A percentile compares a stretch with the other conserved stretches of the same genome.
These are phyloP conservation scores for Halcyon badia DNA, from an alignment of 2,797 vertebrate genomes.

Conservation along the genomic window DNA sequence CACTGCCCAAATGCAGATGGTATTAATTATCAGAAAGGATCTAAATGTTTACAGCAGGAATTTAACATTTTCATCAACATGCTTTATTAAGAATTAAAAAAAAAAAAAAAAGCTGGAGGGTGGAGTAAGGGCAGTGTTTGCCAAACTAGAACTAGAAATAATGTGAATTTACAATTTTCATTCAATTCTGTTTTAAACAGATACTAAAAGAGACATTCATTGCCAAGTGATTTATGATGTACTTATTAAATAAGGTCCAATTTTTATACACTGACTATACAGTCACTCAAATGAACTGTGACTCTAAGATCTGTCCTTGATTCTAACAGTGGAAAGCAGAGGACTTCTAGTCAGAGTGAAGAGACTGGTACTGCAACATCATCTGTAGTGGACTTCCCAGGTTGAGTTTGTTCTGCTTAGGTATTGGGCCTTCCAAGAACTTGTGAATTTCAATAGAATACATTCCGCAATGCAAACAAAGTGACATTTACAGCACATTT, in stretches of 20 bases:
- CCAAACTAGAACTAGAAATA: neutral
- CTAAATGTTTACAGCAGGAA: neutral
- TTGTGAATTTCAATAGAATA: neutral
- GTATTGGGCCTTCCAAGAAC: neutral
- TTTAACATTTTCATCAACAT: neutral
- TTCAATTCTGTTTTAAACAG: neutral
- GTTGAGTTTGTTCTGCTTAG: rapidly evolving
- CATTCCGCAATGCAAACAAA: neutral
- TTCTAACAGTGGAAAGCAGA: neutral
- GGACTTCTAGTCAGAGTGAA: neutral
- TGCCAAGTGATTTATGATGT: neutral
- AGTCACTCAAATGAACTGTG: neutral
- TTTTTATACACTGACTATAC: neutral
- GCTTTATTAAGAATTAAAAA: neutral
- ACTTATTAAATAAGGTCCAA: neutral
- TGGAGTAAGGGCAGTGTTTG: neutral
- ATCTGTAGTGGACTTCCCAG: neutral
- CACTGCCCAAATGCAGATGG: neutral
- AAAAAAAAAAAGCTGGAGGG: neutral
- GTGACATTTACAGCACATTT: neutral
- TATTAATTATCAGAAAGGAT: neutral
- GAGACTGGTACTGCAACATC: neutral
- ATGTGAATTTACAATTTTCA: neutral
- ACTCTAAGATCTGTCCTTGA: neutral
- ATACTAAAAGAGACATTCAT: neutral